Percentiles rank a stretch among this genome's conserved stretches.
phyloP scores from a whole-genome alignment of 2,888 invertebrate genomes.

The Dusona sp. region DNA sequence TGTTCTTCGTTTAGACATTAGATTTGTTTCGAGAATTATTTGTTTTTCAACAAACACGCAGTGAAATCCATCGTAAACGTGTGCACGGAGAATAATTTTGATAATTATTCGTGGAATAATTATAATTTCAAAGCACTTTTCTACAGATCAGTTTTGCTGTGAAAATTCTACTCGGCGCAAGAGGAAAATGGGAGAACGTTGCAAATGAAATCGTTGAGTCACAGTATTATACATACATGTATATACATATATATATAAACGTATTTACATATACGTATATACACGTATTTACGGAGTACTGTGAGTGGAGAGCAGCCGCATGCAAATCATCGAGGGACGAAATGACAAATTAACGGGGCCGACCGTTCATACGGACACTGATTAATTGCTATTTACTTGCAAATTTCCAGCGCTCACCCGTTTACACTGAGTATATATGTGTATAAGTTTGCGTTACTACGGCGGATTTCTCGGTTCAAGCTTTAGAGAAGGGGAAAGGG shows the following conservation, averaged over 20 bases:
- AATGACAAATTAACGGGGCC: constrained; percentile 82
- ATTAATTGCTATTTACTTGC: constrained; percentile 84
- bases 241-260: background rate
- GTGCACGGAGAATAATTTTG: constrained; percentile 10
- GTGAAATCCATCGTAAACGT: background rate
- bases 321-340: constrained; percentile 80
- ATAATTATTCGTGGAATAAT: constrained; percentile 15
- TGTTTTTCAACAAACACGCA: background rate
- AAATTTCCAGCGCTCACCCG: constrained; percentile 80
- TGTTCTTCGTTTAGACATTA: constrained; percentile 8
- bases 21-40: background rate
- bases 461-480: constrained; percentile 69
- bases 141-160: background rate
- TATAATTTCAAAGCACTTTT: constrained; percentile 24
- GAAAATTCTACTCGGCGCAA: background rate
- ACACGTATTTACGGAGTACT: constrained; percentile 22
- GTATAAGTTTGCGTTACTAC: background rate
- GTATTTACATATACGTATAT: constrained; percentile 11
- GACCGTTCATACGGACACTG: constrained; percentile 81
- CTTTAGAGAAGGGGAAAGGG: constrained; percentile 48
- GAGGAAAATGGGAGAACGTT: background rate
- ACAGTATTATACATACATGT: background rate
- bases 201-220: constrained; percentile 6
- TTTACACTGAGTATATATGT: constrained; percentile 73
- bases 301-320: constrained; percentile 68